phyloP scores from a whole-genome alignment of 2,113 vertebrate genomes.

The Oncorhynchus clarkii region DNA sequence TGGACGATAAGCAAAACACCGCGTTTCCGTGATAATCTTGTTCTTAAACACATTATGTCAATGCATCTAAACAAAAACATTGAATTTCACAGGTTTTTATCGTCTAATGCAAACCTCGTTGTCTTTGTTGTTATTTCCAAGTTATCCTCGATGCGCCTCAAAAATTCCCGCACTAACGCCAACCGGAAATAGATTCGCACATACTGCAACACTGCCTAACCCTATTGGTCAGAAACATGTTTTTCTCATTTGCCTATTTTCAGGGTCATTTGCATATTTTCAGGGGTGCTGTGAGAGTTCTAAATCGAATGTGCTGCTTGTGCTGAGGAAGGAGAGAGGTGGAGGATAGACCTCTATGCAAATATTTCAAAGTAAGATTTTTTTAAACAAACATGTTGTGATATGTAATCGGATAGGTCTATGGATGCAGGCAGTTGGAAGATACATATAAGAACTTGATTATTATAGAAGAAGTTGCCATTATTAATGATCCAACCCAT shows the following conservation, averaged over 20 bases:
- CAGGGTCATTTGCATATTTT: background rate
- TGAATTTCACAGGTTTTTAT: background rate
- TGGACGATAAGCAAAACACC: background rate
- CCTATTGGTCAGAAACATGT: slow-evolving; percentile 33
- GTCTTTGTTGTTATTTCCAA: background rate
- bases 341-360: no score
- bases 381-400: no score
- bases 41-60: background rate
- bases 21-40: background rate
- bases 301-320: background rate
- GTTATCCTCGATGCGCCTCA: slow-evolving; percentile 14
- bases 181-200: slow-evolving; percentile 39
- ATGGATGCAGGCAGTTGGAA: no score
- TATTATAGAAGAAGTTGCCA: no score
- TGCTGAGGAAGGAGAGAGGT: background rate
- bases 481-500: no score
- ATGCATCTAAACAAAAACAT: background rate
- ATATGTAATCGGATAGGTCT: no score
- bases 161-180: slow-evolving; percentile 69
- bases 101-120: slow-evolving; percentile 30
- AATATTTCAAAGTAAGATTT: no score
- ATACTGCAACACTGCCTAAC: background rate
- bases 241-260: background rate
- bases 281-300: background rate
- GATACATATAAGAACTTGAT: no score